Percentiles rank a stretch among this genome's conserved stretches.
These are phyloP conservation scores for Eulemur rufifrons DNA, from an alignment of 2,113 vertebrate genomes.

Conservation along the genomic window DNA sequence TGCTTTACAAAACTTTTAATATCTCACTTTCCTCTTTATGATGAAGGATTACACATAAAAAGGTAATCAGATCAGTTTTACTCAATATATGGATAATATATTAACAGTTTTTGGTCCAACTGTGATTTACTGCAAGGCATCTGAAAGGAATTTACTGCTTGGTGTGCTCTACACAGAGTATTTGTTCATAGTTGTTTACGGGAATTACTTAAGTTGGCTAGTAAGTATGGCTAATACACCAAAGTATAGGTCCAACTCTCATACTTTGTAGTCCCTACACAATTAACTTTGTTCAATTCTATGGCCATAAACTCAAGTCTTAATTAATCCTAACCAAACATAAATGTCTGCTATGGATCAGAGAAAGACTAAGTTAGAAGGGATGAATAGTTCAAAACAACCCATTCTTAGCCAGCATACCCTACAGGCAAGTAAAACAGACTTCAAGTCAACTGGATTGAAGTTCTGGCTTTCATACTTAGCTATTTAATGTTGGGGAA, in stretches of 20 bases:
- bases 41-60: slow-evolving; percentile 4
- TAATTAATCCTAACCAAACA: slow-evolving; percentile 36
- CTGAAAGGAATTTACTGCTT: neutral
- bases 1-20: neutral
- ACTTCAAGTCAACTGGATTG: neutral
- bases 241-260: neutral
- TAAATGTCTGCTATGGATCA: neutral
- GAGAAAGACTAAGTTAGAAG: neutral
- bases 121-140: neutral
- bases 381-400: neutral
- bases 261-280: neutral
- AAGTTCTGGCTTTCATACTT: slow-evolving; percentile 8
- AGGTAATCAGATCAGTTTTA: neutral
- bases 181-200: neutral
- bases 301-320: neutral
- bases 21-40: neutral
- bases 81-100: neutral
- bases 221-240: neutral
- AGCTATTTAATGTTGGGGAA: slow-evolving; percentile 28
- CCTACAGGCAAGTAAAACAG: neutral
- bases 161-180: neutral
- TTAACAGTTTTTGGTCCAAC: neutral
- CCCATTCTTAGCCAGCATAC: neutral
- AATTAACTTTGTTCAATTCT: slow-evolving; percentile 13
- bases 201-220: slow-evolving; percentile 3